Conservation (phyloP, 1,140 invertebrate species). For the Bilobella aurantiaca region DNA sequence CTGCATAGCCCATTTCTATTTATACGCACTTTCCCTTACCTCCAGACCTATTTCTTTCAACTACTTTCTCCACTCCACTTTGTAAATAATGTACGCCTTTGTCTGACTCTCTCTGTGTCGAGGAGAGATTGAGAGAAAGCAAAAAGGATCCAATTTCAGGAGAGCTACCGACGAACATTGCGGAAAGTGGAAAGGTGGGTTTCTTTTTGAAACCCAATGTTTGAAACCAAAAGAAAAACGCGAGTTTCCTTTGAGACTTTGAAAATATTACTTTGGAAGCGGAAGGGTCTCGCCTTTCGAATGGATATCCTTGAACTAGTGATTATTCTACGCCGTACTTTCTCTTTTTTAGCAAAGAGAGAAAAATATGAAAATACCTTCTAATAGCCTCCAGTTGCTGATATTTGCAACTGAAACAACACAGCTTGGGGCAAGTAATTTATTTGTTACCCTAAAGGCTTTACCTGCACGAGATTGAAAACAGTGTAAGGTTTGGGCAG, state of each 20-base stretch:
- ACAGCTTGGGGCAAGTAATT: too few relatives aligned
- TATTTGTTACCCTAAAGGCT: too few relatives aligned
- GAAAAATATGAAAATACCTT: too few relatives aligned
- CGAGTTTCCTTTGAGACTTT: background rate
- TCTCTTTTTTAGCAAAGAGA: background rate
- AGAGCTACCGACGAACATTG: too few relatives aligned
- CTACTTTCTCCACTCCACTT: conserved; percentile 8
- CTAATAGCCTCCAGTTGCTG: too few relatives aligned
- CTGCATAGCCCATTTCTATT: background rate
- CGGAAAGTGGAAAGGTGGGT: background rate
- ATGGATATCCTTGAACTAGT: background rate
- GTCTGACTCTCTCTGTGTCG: background rate
- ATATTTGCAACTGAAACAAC: too few relatives aligned
- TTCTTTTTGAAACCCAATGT: background rate
- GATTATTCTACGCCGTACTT: background rate
- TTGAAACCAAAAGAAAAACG: background rate
- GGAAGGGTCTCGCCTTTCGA: background rate
- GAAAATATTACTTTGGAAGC: background rate
- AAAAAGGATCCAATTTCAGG: conserved; percentile 5
- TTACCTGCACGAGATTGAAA: too few relatives aligned
- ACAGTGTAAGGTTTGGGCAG: too few relatives aligned
- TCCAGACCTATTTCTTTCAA: background rate
- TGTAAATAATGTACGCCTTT: conserved; percentile 1
- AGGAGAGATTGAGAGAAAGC: background rate
- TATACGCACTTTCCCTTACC: background rate